Evolutionary conservation across 1,140 invertebrate species (phyloP).

Genomic region (Lordiphosa collinella): DNA sequence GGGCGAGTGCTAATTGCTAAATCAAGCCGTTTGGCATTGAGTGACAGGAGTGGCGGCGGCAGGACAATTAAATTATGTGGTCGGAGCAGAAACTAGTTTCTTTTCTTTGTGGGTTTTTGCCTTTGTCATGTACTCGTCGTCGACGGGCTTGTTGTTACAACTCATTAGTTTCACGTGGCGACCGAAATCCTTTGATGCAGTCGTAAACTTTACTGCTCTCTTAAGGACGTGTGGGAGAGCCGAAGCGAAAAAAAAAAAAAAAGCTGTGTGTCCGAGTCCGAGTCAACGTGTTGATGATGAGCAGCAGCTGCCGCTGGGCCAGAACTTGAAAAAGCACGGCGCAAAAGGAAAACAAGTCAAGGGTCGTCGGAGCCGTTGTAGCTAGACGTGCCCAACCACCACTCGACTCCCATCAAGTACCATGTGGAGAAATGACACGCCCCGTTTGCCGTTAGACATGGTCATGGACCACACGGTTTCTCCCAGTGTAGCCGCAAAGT

Average conservation of each 20-base stretch:
- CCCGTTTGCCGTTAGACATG: background rate
- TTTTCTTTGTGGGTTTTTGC: background rate
- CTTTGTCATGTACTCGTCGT: slow-evolving; percentile 43
- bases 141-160: slow-evolving; percentile 65
- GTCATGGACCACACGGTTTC: background rate
- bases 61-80: slow-evolving; percentile 67
- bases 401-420: background rate
- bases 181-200: slow-evolving; percentile 59
- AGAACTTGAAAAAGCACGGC: slow-evolving; percentile 25
- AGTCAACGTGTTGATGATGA: slow-evolving; percentile 34
- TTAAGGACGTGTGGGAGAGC: slow-evolving; percentile 3
- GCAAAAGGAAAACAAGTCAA: slow-evolving; percentile 53
- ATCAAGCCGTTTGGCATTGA: slow-evolving; percentile 46
- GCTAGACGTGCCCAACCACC: slow-evolving; percentile 55
- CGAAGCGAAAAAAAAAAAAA: background rate
- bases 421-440: slow-evolving; percentile 4
- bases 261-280: slow-evolving; percentile 1
- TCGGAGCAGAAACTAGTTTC: background rate
- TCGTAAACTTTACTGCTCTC: slow-evolving; percentile 53
- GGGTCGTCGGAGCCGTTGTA: slow-evolving; percentile 53
- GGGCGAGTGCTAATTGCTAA: slow-evolving; percentile 56
- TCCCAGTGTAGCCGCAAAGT: background rate
- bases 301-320: slow-evolving; percentile 6
- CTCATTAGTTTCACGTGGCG: slow-evolving; percentile 60
- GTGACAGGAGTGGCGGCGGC: slow-evolving; percentile 15